Percentiles rank a stretch among this genome's conserved stretches.
Conservation (phyloP, 2,113 vertebrate species). For the Mystacornis crossleyi region DNA sequence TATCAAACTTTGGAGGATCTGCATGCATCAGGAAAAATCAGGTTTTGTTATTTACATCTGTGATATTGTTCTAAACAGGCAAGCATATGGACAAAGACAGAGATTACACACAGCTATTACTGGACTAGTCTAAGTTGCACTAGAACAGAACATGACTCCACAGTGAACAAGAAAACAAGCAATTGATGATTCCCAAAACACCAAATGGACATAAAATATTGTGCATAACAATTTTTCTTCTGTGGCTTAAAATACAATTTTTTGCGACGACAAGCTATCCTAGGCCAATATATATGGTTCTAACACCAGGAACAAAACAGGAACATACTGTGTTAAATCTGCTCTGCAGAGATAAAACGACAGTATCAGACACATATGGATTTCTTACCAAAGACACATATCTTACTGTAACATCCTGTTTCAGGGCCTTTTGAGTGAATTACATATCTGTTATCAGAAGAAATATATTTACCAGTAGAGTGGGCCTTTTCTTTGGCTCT, state of each 20-base stretch:
- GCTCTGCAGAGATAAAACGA: slow-evolving; percentile 42
- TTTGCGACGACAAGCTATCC: not conserved
- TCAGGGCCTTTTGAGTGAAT: slow-evolving; percentile 30
- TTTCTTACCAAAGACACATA: slow-evolving; percentile 46
- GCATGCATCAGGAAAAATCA: slow-evolving; percentile 94
- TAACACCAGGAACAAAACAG: slow-evolving; percentile 26
- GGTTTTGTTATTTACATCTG: slow-evolving; percentile 89
- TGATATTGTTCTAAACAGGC: slow-evolving; percentile 75
- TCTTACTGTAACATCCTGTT: slow-evolving; percentile 54
- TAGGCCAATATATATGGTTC: not conserved
- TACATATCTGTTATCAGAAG: not conserved
- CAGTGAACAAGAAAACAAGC: slow-evolving; percentile 83
- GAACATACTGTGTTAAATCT: slow-evolving; percentile 22
- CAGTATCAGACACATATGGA: slow-evolving; percentile 36
- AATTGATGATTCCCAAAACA: slow-evolving; percentile 85
- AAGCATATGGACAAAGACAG: slow-evolving; percentile 84
- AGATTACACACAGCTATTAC: slow-evolving; percentile 81
- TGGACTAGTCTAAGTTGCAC: slow-evolving; percentile 75
- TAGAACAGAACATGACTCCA: slow-evolving; percentile 80
- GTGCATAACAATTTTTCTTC: slow-evolving; percentile 27
- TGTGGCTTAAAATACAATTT: not conserved
- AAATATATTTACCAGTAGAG: not conserved
- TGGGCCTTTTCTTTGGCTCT: not conserved
- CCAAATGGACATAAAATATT: slow-evolving; percentile 78
- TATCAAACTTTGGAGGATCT: slow-evolving; percentile 87